phyloP scores from a whole-genome alignment of 2,113 vertebrate species.

The Psephotus haematonotus region DNA sequence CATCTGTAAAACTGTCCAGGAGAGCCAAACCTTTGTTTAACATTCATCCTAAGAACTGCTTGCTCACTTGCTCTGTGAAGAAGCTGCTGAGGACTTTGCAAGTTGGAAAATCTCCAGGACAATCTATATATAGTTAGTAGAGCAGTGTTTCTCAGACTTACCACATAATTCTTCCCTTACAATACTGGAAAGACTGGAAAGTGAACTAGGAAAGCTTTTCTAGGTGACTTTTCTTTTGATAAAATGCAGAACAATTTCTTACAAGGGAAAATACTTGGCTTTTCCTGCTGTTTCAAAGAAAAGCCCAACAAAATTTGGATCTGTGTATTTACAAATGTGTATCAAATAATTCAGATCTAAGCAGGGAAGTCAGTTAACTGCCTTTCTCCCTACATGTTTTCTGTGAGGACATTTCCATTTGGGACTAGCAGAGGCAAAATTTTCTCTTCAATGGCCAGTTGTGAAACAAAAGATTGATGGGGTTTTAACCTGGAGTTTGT shows the following conservation, averaged over 20 bases:
- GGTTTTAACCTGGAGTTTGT: not conserved
- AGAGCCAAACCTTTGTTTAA: not conserved
- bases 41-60: not conserved
- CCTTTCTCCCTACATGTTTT: not conserved
- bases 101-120: conserved; percentile 30
- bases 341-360: not conserved
- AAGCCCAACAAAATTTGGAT: not conserved
- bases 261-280: not conserved
- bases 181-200: not conserved
- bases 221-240: not conserved
- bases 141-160: conserved; percentile 2
- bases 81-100: conserved; percentile 35
- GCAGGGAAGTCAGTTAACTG: not conserved
- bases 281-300: not conserved
- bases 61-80: not conserved
- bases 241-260: not conserved
- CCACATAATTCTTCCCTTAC: not conserved
- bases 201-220: not conserved
- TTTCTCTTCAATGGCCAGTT: not conserved
- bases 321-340: not conserved
- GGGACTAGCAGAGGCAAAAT: not conserved
- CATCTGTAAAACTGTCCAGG: conserved; percentile 18
- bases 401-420: not conserved
- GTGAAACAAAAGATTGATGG: not conserved
- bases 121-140: conserved; percentile 17